Evolutionary conservation across 2,888 invertebrate genomes (phyloP), one percentile per base, ranked within the genome.

Genomic region (Caenorhabditis sinica): DNA sequence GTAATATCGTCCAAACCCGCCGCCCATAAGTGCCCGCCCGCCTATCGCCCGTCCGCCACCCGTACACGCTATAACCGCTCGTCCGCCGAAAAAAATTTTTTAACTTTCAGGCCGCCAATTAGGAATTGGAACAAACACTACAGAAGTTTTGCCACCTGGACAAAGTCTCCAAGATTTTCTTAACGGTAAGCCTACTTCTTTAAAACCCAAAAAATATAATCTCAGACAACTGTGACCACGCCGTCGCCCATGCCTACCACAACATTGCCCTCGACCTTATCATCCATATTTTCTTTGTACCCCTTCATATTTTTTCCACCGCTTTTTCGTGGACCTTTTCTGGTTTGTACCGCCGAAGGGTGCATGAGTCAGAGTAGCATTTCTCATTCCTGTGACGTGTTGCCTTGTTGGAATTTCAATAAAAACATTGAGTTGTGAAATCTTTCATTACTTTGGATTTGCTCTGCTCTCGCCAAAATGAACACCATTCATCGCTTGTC

Each of bases 321-420:
- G 82, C 75, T 1, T 82, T 71, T 33, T 75, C 82, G 20, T 82
- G 69, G 71, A 75, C 75, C 0, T 82, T 82, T 28, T 43, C 63
- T 49, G 71, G 56, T 15, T 65, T 79, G 17, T 79, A 30, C 33
- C 53, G 79, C 33, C 23, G 61, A 33, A 56, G 56, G 28, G 15
- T 56, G 56, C 20, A 56, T 20, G 23, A 6, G 56, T 28, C 15
- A 28, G 28, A 56, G 28, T 56, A 4, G 13, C 15, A 28, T 20
- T 15, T 9, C 53, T 23, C 23, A 23, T 23, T 17, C 23, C n/a
- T n/a, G n/a, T n/a, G n/a, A n/a, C n/a, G n/a, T n/a, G 23, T 0
- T 23, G 4, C 23, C 9, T 53, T 20, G 23, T 53, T 53, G 6
- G 20, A 9, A 23, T 25, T 53, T 53, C 23, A 6, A 11, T 8